A percentile compares a stretch with the other conserved stretches of the same genome.
phyloP scores from a whole-genome alignment of 2,888 invertebrate species.

The Buathra laborator region DNA sequence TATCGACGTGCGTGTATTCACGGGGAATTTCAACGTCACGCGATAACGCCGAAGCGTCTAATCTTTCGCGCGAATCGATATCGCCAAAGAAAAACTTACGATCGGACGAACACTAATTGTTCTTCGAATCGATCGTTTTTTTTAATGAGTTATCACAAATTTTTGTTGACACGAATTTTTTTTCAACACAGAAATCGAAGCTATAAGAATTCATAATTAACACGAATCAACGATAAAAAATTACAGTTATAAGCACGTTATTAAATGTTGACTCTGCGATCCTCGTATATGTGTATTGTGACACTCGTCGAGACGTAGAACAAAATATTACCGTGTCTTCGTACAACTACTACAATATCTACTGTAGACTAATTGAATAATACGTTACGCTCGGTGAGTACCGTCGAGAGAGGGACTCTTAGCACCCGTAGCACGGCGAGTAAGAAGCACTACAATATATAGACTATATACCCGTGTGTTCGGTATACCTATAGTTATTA shows the following conservation, averaged over 20 bases:
- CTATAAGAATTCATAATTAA: neutral
- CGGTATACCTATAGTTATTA: slow-evolving; percentile 17
- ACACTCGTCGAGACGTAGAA: neutral
- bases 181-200: neutral
- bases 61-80: neutral
- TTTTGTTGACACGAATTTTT: neutral
- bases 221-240: neutral
- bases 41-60: neutral
- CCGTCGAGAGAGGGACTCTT: slow-evolving; percentile 25
- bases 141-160: neutral
- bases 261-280: neutral
- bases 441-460: slow-evolving; percentile 57
- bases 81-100: neutral
- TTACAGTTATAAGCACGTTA: neutral
- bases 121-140: neutral
- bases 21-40: slow-evolving; percentile 2
- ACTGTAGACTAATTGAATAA: slow-evolving; percentile 62
- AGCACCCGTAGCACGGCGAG: slow-evolving; percentile 16
- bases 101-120: neutral
- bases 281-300: neutral
- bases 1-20: slow-evolving; percentile 1
- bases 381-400: slow-evolving; percentile 37
- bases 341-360: slow-evolving; percentile 11
- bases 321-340: slow-evolving; percentile 19
- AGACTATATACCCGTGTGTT: neutral